Percentiles rank a stretch among this genome's conserved stretches.
These are phyloP conservation scores for Amaurobius ferox DNA, from an alignment of 2,888 invertebrate genomes.

Conservation along the genomic window DNA sequence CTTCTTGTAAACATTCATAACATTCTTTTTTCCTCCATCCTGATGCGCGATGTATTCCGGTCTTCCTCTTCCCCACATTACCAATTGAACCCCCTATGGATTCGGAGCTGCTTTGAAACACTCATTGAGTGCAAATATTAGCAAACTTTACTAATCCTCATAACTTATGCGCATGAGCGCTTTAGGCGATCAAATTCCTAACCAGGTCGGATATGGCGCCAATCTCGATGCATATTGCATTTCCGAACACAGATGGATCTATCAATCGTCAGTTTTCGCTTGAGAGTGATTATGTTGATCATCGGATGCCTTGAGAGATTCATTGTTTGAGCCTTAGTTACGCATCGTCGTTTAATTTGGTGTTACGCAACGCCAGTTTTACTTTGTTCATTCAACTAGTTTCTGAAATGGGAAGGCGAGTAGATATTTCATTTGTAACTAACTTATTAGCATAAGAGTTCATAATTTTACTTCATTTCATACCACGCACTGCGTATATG, in stretches of 20 bases:
- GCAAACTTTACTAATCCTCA: not conserved
- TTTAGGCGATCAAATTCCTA: conserved; percentile 43
- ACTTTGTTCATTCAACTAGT: conserved; percentile 6
- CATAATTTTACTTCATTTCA: too few species aligned
- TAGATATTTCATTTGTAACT: too few species aligned
- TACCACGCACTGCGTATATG: too few species aligned
- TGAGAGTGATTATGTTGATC: conserved; percentile 18
- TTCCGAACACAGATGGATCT: conserved; percentile 39
- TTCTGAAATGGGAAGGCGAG: not conserved
- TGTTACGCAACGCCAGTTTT: conserved; percentile 34
- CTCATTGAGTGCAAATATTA: conserved; percentile 10
- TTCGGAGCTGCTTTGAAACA: not conserved
- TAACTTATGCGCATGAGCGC: not conserved
- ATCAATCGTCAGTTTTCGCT: conserved; percentile 42
- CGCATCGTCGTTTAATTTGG: conserved; percentile 39
- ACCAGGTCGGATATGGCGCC: conserved; percentile 55
- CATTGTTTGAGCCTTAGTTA: conserved; percentile 43
- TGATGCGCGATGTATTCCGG: not conserved
- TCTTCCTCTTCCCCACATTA: not conserved
- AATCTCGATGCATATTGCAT: conserved; percentile 27
- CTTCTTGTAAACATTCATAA: not conserved
- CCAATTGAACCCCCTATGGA: not conserved
- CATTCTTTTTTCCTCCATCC: not conserved
- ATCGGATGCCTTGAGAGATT: not conserved
- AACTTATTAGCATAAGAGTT: too few species aligned